These are phyloP conservation scores for Eupithecia inturbata DNA, from an alignment of 2,888 invertebrate genomes.

Conservation along the genomic window DNA sequence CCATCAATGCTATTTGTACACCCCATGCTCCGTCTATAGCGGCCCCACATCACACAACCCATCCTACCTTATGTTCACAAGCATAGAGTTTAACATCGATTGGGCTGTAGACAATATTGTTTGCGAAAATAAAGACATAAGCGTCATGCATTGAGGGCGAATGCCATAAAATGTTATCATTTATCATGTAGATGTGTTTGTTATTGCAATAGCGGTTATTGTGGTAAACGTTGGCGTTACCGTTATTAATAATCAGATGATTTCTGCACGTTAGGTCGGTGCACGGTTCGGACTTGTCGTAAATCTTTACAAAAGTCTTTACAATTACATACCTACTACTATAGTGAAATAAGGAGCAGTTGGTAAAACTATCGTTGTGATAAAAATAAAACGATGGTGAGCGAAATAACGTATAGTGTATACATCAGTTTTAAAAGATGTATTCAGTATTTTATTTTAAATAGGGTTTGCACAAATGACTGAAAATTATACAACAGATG, in stretches of 20 bases:
- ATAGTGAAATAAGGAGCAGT: background rate
- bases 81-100: constrained; percentile 43
- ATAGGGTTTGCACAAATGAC: constrained; percentile 8
- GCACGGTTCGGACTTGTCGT: constrained; percentile 58
- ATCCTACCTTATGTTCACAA: constrained; percentile 26
- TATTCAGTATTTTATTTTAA: background rate
- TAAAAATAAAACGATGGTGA: background rate
- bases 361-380: background rate
- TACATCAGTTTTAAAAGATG: background rate
- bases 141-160: constrained; percentile 74
- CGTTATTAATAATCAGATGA: constrained; percentile 75
- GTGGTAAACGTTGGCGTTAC: constrained; percentile 79
- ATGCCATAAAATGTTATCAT: constrained; percentile 80
- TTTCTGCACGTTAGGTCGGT: constrained; percentile 73
- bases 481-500: constrained; percentile 16
- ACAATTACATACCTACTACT: background rate
- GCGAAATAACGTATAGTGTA: background rate
- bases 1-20: constrained; percentile 75
- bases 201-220: constrained; percentile 76
- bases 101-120: constrained; percentile 44
- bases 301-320: constrained; percentile 47
- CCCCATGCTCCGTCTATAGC: constrained; percentile 64
- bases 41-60: constrained; percentile 46
- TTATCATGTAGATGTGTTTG: constrained; percentile 80
- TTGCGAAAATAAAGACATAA: constrained; percentile 76